phyloP scores from a whole-genome alignment of 2,113 vertebrate species.

The Cyrtonyx montezumae region DNA sequence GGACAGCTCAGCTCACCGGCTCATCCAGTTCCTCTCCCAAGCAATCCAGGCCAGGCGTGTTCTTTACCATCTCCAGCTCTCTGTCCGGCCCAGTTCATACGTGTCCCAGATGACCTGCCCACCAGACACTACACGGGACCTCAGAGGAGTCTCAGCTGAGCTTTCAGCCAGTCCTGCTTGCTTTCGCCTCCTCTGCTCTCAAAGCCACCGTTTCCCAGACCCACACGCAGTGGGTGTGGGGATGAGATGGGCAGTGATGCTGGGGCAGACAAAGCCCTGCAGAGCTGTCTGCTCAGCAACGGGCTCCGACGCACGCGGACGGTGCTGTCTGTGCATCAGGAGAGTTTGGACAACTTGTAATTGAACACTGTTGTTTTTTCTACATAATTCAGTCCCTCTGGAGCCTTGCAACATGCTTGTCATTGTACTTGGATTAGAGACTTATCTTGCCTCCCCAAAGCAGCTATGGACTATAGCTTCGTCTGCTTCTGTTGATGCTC shows the following conservation, averaged over 20 bases:
- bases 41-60: background rate
- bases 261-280: background rate
- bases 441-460: background rate
- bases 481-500: background rate
- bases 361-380: background rate
- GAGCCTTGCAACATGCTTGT: conserved; percentile 6
- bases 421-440: conserved; percentile 23
- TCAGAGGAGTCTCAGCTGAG: background rate
- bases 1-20: background rate
- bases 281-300: rapidly evolving
- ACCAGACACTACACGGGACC: rapidly evolving
- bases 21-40: background rate
- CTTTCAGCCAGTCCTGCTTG: background rate
- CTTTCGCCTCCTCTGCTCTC: no score
- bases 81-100: background rate
- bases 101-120: background rate
- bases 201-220: background rate
- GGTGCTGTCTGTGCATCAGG: background rate
- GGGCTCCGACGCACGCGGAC: background rate
- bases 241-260: background rate
- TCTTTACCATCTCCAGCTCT: background rate
- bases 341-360: background rate
- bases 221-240: no score
- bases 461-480: background rate
- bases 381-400: background rate